Evolutionary conservation across 2,113 vertebrate genomes (phyloP).

Genomic region (Thalassoma bifasciatum): DNA sequence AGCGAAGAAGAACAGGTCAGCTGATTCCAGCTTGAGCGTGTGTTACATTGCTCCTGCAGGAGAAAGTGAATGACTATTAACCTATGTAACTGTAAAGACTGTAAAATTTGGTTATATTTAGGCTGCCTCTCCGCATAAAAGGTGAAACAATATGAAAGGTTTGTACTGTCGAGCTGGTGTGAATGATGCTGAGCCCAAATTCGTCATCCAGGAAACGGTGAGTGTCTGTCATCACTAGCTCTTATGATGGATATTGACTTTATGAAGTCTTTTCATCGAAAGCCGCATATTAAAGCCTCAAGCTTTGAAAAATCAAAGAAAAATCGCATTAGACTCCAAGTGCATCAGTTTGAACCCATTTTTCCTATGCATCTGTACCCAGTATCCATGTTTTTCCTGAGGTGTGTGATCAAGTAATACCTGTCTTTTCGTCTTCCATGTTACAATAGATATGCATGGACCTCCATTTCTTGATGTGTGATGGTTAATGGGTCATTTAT

Average conservation of each 20-base stretch:
- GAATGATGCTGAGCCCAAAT: constrained; percentile 57
- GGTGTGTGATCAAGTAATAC: neutral
- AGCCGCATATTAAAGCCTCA: no score
- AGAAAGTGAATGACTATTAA: neutral
- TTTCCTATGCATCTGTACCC: no score
- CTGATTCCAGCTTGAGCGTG: constrained; percentile 21
- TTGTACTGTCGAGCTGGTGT: constrained; percentile 57
- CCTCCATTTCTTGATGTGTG: neutral
- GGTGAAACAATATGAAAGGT: constrained; percentile 64
- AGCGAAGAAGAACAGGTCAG: constrained; percentile 49
- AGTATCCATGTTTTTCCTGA: no score
- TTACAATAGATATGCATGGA: neutral
- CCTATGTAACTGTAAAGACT: neutral
- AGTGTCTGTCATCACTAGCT: constrained; percentile 11
- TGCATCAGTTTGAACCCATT: no score
- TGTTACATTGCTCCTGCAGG: neutral
- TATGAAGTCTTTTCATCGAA: no score
- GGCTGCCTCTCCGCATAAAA: neutral
- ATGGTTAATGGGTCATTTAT: neutral
- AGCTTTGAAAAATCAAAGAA: neutral
- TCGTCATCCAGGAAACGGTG: constrained; percentile 75
- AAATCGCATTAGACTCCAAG: no score
- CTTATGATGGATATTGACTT: neutral
- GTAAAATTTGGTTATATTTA: neutral
- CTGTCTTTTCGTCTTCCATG: neutral